Evolutionary conservation across 2,797 vertebrate genomes (phyloP), one percentile per base, ranked within the genome.

Genomic region (Notolabrus celidotus): DNA sequence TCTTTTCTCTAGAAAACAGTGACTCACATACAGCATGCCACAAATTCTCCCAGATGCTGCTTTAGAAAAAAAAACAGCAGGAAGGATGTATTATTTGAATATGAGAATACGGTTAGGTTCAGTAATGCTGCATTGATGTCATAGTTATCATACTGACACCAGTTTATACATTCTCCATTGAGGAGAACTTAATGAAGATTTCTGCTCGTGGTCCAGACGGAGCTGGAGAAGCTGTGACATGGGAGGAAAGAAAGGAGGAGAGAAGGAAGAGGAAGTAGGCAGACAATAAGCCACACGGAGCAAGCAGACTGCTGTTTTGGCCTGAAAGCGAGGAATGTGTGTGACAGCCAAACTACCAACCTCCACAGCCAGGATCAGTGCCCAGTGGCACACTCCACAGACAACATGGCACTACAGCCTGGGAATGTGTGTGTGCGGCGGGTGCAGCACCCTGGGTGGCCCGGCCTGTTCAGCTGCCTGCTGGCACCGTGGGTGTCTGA

Each of bases 331-430:
- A 67, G 66, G 43, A 53, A 36, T 72, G 46, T 47, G 51, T 67
- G 57, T 38, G 52, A 70, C 67, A 70, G 80, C 67, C 76, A 83
- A 70, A 62, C 61, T 58, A 63, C 65, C 54, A 56, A 71, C 71
- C 46, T 78, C 50, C 63, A 74, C 45, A 70, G 77, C 68, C 67
- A 75, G 64, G 76, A 84, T 75, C 65, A 70, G 65, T 47, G 64
- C 61, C 71, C 69, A 67, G 72, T 74, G 85, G 82, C 80, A 87
- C 82, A 71, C 82, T 87, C 74, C 82, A 73, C 67, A 78, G 62
- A 82, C 79, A 82, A 69, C 79, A 82, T 78, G 75, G 54, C 71
- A 78, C 50, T 73, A 68, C 45, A 59, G 60, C 67, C 51, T 41
- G 23, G 41, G 56, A 47, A 52, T 71, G 77, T 58, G 23, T 60